phyloP scores from a whole-genome alignment of 2,888 invertebrate genomes.

The Dioctria rufipes region DNA sequence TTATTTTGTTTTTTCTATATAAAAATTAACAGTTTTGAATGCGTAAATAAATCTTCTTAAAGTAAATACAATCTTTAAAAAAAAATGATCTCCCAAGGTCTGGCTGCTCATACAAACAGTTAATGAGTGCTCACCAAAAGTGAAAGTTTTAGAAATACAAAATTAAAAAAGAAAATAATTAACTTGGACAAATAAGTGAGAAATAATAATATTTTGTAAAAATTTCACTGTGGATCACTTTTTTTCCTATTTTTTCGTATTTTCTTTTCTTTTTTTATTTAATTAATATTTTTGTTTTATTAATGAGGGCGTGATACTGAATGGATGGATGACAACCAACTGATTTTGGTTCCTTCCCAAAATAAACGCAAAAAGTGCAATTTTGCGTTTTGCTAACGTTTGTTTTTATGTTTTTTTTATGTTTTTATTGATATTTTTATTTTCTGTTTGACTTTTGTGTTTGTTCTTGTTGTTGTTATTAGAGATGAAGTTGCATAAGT shows the following conservation, averaged over 20 bases:
- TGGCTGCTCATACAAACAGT: constrained; percentile 31
- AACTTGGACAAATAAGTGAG: constrained; percentile 44
- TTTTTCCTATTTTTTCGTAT: background rate
- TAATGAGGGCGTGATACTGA: constrained; percentile 36
- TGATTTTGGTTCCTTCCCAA: background rate
- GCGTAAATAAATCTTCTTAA: constrained; percentile 42
- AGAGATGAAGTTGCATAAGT: too few relatives aligned
- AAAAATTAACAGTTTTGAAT: constrained; percentile 44
- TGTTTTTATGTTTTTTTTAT: too few relatives aligned
- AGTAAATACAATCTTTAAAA: constrained; percentile 22
- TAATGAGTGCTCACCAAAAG: constrained; percentile 22
- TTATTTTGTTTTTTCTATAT: constrained; percentile 45
- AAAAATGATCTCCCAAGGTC: constrained; percentile 45
- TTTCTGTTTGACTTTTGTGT: too few relatives aligned
- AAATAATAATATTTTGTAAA: background rate
- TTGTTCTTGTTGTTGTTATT: too few relatives aligned
- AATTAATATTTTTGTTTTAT: background rate
- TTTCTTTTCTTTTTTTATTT: background rate
- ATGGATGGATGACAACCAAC: constrained; percentile 50
- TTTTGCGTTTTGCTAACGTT: constrained; percentile 6
- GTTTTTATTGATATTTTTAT: too few relatives aligned
- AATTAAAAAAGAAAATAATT: constrained; percentile 18
- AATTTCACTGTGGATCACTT: constrained; percentile 43
- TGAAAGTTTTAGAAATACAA: constrained; percentile 35
- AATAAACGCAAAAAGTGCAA: background rate